Conservation (phyloP, 1,140 invertebrate genomes). For the Lepidurus packardi region DNA sequence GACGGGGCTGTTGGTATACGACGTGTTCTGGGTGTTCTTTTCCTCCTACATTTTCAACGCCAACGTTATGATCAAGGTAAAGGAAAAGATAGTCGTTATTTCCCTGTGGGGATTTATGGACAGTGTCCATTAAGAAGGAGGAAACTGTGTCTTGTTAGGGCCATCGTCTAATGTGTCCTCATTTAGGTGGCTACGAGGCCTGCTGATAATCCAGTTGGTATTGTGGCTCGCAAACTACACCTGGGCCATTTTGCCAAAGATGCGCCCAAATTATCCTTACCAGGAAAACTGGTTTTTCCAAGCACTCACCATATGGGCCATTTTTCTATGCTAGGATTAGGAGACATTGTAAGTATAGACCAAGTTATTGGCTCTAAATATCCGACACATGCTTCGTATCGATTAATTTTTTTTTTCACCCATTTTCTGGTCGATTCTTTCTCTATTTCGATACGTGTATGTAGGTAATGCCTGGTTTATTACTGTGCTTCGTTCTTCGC, state of each 20-base stretch:
- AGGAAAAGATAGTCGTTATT: constrained; percentile 28
- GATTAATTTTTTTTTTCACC: background rate
- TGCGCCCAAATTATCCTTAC: constrained; percentile 88
- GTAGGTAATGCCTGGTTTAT: constrained; percentile 84
- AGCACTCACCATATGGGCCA: constrained; percentile 91
- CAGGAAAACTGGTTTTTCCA: constrained; percentile 94
- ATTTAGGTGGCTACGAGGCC: constrained; percentile 71
- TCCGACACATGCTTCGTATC: background rate
- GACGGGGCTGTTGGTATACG: constrained; percentile 89
- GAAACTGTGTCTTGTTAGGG: constrained; percentile 28
- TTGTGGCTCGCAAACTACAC: constrained; percentile 85
- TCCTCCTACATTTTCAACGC: constrained; percentile 97
- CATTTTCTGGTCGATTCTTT: background rate
- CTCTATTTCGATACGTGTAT: constrained; percentile 31
- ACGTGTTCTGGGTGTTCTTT: constrained; percentile 99
- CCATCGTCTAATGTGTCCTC: background rate
- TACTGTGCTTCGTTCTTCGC: constrained; percentile 89
- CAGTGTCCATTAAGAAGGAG: background rate
- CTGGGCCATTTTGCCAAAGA: constrained; percentile 77
- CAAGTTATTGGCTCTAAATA: constrained; percentile 17
- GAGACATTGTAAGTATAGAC: constrained; percentile 73
- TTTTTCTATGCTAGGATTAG: constrained; percentile 94
- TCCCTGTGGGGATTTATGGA: background rate
- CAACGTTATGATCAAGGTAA: constrained; percentile 96
- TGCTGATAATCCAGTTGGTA: constrained; percentile 91